Conservation (phyloP, 2,888 invertebrate genomes). For the Danaus chrysippus region DNA sequence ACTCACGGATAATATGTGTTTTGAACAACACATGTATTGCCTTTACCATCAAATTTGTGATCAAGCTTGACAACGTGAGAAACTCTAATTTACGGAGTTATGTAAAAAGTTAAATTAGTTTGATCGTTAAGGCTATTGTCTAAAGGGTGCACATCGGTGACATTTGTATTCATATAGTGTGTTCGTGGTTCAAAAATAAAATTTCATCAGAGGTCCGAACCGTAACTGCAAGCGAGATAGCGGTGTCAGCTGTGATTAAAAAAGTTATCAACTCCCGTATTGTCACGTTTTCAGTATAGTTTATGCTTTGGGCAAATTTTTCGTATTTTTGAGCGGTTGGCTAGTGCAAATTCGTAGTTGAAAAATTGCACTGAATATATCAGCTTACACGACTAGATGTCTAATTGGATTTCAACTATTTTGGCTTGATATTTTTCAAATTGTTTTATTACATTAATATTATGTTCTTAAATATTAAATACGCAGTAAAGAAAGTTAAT, state of each 20-base stretch:
- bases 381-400: background rate
- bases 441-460: no score
- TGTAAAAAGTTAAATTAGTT: no score
- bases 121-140: background rate
- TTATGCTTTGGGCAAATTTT: constrained; percentile 8
- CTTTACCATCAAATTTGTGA: no score
- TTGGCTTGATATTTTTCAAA: no score
- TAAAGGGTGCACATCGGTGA: background rate
- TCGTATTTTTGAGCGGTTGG: background rate
- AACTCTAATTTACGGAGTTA: no score
- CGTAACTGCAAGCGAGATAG: constrained; percentile 12
- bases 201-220: constrained; percentile 15
- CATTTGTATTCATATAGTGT: background rate
- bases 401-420: no score
- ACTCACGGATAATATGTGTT: no score
- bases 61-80: no score
- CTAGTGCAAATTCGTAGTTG: background rate
- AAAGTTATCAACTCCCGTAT: constrained; percentile 24
- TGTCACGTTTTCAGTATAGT: constrained; percentile 18
- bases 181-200: constrained; percentile 10
- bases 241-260: constrained; percentile 19
- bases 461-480: no score
- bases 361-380: background rate
- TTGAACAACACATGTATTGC: no score
- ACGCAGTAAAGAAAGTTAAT: no score